Evolutionary conservation across 2,888 invertebrate species (phyloP).

Genomic region (Anorthoa munda): DNA sequence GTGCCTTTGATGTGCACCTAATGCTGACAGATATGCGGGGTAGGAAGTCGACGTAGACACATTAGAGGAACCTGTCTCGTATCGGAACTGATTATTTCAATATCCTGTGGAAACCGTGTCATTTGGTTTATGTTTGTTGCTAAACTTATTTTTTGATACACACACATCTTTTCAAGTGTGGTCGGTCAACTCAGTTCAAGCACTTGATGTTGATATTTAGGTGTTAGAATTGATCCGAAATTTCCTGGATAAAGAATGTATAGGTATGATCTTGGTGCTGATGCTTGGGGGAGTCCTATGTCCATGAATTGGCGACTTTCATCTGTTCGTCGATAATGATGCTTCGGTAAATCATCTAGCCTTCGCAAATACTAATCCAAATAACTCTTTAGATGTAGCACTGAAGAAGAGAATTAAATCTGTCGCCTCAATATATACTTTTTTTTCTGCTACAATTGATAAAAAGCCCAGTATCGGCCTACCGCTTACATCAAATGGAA

Average conservation of each 20-base stretch:
- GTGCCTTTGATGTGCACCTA: conserved; percentile 77
- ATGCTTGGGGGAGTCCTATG: not conserved
- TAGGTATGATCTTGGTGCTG: not conserved
- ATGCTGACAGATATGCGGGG: conserved; percentile 74
- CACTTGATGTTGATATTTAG: not conserved
- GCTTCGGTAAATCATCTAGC: not conserved
- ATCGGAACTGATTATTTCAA: conserved; percentile 63
- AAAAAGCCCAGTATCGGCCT: not conserved
- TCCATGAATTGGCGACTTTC: not conserved
- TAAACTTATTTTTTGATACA: conserved; percentile 19
- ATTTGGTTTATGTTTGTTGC: conserved; percentile 23
- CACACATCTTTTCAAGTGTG: not conserved
- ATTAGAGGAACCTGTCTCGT: conserved; percentile 61
- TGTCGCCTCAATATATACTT: not conserved
- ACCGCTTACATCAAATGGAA: conserved; percentile 20
- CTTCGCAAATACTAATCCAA: not conserved
- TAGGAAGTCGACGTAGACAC: conserved; percentile 70
- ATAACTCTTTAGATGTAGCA: not conserved
- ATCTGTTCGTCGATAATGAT: not conserved
- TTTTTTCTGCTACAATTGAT: not conserved
- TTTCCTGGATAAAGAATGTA: not conserved
- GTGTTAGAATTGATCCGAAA: not conserved
- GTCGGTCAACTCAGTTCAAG: not conserved
- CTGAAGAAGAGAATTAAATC: not conserved
- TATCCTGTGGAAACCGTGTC: conserved; percentile 55